Base-by-base conservation (phyloP, 2,797 vertebrate species). In the Pantherophis alleghaniensis region DNA sequence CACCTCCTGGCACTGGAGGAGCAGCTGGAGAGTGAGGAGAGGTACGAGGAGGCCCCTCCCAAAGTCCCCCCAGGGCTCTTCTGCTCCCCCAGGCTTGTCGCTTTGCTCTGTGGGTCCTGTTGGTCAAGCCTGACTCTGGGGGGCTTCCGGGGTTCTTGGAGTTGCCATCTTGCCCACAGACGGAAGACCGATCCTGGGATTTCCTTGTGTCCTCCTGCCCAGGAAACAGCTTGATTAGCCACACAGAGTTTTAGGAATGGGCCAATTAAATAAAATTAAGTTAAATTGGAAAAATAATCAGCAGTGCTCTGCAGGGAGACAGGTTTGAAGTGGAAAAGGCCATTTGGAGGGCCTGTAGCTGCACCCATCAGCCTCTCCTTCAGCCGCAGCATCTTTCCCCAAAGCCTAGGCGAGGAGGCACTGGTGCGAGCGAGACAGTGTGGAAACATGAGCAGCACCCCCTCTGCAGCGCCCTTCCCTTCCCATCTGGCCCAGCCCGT, bases 1-100 rank as follows among this genome's bases (percentile, higher is more conserved):
- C 98, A 98, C 95, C 98, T 99, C 60, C 97, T 98, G 63, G 99
- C 99, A 97, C 98, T 99, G 94, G 99, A 99, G 96, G 98, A 98
- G 97, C 97, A 98, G 28, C 98, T 99, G 74, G 99, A 99, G 96
- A 98, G 93, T 3, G 99, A 99, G 96, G 99, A 99, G 96, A 99
- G 99, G 99, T 99, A 97, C 96, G 94, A 47, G 20, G 4, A 9
- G n/a, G 32, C 7, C 14, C 69, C n/a, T 69, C 69, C 69, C 69
- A 74, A 69, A 16, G 63, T 2, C 63, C 26, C 61, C 26, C 61
- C 61, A 0, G 26, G 4, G 61, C 61, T 66, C 61, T 66, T 28
- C 26, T 22, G 16, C 22, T 6, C 60, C 24, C 60, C 24, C 3
- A 3, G 16, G 16, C 66, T 32, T 37, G 16, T 42, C 0, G 7